phyloP scores from a whole-genome alignment of 2,888 invertebrate species.

The Tinea trinotella region DNA sequence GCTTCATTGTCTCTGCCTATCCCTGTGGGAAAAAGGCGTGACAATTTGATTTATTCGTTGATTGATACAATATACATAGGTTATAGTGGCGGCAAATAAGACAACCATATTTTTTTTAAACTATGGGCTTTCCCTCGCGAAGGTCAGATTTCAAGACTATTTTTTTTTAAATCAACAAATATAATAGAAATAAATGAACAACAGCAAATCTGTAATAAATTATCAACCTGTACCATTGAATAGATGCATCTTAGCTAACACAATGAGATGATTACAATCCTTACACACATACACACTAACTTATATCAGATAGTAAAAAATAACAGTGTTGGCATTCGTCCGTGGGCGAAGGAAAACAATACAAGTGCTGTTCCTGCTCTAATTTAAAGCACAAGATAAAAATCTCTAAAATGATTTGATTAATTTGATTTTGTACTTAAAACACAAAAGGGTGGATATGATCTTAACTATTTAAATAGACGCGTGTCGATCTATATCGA shows the following conservation, averaged over 20 bases:
- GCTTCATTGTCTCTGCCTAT: no score
- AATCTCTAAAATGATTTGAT: constrained; percentile 64
- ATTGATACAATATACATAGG: no score
- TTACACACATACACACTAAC: constrained; percentile 54
- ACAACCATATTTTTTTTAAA: no score
- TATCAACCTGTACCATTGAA: constrained; percentile 29
- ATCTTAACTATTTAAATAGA: constrained; percentile 41
- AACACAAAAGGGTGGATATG: constrained; percentile 12
- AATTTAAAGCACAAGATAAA: constrained; percentile 61
- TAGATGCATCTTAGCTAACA: constrained; percentile 61
- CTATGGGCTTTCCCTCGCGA: no score
- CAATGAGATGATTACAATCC: constrained; percentile 71
- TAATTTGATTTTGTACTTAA: constrained; percentile 37
- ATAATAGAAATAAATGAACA: neutral
- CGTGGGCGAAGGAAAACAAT: constrained; percentile 71
- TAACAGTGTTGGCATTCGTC: constrained; percentile 47
- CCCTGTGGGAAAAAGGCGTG: no score
- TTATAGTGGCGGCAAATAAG: no score
- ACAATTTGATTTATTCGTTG: no score
- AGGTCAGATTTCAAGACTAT: no score
- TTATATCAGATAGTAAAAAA: constrained; percentile 41
- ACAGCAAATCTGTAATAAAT: neutral
- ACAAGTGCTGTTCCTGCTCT: constrained; percentile 55
- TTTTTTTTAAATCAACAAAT: no score
- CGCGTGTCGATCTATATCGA: constrained; percentile 56